Evolutionary conservation across 2,888 invertebrate species (phyloP).

Genomic region (Cephus pygmeus): DNA sequence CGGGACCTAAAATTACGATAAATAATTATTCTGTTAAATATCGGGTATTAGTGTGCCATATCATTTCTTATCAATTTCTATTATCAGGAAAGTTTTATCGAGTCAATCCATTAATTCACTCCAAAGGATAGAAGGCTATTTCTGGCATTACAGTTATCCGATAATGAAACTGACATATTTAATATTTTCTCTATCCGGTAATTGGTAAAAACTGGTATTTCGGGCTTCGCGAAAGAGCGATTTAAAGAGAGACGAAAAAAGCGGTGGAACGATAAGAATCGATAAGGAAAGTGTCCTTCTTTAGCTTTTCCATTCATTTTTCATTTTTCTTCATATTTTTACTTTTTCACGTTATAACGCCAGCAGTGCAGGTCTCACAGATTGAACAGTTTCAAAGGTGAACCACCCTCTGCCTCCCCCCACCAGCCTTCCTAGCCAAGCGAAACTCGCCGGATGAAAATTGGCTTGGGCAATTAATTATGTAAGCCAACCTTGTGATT

Average conservation of each 20-base stretch:
- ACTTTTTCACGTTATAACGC: not conserved
- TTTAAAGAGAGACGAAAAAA: too few species aligned
- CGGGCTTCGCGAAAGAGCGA: too few species aligned
- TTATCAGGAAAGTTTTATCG: not conserved
- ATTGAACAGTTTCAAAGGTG: not conserved
- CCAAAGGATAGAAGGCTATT: not conserved
- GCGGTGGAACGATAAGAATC: too few species aligned
- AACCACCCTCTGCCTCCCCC: not conserved
- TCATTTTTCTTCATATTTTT: not conserved
- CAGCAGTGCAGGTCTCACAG: not conserved
- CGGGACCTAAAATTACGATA: not conserved
- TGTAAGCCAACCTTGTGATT: conserved; percentile 14
- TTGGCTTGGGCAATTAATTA: conserved; percentile 14
- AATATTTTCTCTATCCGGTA: not conserved
- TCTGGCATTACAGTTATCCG: not conserved
- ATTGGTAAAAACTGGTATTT: not conserved
- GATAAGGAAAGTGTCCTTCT: too few species aligned
- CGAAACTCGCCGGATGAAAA: not conserved
- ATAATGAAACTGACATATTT: not conserved
- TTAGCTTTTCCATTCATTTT: too few species aligned
- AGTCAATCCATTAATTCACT: not conserved
- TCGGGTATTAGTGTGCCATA: not conserved
- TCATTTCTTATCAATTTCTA: not conserved
- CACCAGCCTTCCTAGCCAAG: not conserved
- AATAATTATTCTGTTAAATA: not conserved